Evolutionary conservation across 2,797 vertebrate species (phyloP).

Genomic region (Neosilurus mollespiculum): DNA sequence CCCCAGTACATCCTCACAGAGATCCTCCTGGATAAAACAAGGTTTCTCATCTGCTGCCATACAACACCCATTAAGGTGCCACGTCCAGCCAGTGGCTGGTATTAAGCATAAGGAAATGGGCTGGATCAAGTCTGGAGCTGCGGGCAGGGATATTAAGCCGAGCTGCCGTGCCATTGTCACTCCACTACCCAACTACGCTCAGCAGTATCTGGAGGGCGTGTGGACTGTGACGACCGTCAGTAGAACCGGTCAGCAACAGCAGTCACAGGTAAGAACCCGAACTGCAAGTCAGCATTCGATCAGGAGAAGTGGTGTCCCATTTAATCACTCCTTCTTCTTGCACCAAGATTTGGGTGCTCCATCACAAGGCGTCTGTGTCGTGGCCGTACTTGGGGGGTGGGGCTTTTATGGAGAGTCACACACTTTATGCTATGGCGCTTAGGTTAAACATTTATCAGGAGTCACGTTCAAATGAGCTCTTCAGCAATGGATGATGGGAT

Average conservation of each 20-base stretch:
- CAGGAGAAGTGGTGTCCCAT: neutral
- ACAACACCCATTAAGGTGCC: constrained; percentile 33
- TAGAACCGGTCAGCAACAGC: constrained; percentile 70
- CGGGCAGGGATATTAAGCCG: constrained; percentile 67
- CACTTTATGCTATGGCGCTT: neutral
- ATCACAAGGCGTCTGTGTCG: no score
- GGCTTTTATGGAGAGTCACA: neutral
- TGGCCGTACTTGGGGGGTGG: neutral
- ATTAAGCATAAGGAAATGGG: constrained; percentile 71
- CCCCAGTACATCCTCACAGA: constrained; percentile 59
- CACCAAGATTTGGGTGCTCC: neutral
- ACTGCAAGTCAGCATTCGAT: no score
- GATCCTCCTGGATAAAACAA: constrained; percentile 56
- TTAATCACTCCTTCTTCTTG: neutral
- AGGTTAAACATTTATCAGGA: neutral
- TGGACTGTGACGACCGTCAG: constrained; percentile 84
- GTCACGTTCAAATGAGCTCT: neutral
- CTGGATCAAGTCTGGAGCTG: constrained; percentile 67
- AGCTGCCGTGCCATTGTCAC: constrained; percentile 85
- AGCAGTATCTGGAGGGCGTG: constrained; percentile 86
- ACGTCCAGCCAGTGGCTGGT: constrained; percentile 49
- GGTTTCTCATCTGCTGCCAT: constrained; percentile 56
- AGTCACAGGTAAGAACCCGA: constrained; percentile 53
- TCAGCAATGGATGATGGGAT: neutral
- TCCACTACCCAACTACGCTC: constrained; percentile 82